phyloP scores from a whole-genome alignment of 2,888 invertebrate species.

The Netelia inedita region DNA sequence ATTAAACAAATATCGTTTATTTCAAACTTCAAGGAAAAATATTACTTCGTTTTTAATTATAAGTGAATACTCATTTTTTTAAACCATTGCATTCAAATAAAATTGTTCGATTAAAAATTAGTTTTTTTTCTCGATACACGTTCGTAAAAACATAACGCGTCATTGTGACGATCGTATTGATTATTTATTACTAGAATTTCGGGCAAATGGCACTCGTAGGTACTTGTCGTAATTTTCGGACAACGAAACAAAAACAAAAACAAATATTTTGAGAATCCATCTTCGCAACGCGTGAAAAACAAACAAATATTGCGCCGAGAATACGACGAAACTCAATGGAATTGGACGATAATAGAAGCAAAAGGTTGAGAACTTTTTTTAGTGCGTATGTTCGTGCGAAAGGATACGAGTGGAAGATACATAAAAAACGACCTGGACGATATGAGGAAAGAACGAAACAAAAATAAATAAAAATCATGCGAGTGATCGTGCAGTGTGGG shows the following conservation, averaged over 20 bases:
- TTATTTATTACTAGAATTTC: neutral
- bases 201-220: neutral
- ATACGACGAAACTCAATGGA: conserved; percentile 32
- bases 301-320: conserved; percentile 4
- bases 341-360: conserved; percentile 30
- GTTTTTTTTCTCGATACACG: no score
- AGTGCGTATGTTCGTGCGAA: conserved; percentile 38
- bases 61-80: no score
- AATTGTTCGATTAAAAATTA: no score
- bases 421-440: conserved; percentile 47
- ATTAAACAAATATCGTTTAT: no score
- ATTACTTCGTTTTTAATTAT: no score
- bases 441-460: conserved; percentile 64
- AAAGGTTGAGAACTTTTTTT: conserved; percentile 34
- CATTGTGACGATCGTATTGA: no score
- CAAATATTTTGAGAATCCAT: neutral
- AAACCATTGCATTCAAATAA: no score
- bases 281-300: neutral
- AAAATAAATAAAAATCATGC: conserved; percentile 55
- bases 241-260: neutral
- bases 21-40: no score
- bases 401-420: conserved; percentile 28
- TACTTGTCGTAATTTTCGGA: neutral
- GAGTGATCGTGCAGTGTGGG: conserved; percentile 71
- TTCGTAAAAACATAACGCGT: no score